phyloP scores from a whole-genome alignment of 2,113 vertebrate genomes.

The Piliocolobus tephrosceles region DNA sequence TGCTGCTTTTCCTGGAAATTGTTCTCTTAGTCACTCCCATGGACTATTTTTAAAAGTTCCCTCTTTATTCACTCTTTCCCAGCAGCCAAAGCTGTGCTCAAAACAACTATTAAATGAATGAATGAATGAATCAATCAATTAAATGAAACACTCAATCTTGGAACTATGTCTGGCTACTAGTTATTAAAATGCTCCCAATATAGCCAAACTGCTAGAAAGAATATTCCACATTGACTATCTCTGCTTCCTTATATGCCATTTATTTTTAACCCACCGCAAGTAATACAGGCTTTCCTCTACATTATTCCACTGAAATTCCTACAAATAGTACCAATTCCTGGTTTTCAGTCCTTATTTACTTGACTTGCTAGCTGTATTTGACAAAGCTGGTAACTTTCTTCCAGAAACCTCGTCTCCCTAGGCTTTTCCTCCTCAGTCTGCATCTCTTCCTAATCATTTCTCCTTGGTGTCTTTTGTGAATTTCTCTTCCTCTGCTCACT shows the following conservation, averaged over 20 bases:
- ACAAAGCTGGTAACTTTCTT: constrained; percentile 2
- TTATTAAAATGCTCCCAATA: constrained; percentile 31
- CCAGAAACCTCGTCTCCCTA: neutral
- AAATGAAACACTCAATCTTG: neutral
- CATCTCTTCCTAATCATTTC: neutral
- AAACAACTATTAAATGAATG: neutral
- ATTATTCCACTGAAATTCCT: neutral
- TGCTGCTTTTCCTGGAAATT: neutral
- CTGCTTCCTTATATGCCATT: neutral
- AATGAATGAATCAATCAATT: neutral
- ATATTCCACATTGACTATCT: neutral
- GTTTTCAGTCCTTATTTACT: constrained; percentile 4
- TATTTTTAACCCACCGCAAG: neutral
- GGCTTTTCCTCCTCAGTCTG: neutral
- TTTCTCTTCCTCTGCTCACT: neutral
- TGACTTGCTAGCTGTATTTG: constrained; percentile 11
- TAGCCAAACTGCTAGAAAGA: neutral
- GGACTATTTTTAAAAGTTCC: constrained; percentile 16
- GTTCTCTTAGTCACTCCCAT: neutral
- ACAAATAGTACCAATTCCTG: neutral
- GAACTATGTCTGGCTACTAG: neutral
- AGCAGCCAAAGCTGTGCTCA: neutral
- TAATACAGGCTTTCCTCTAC: neutral
- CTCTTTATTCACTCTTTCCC: neutral
- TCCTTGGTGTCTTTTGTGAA: neutral